Base-by-base conservation (phyloP, 2,113 vertebrate species). In the Ailuropoda melanoleuca region DNA sequence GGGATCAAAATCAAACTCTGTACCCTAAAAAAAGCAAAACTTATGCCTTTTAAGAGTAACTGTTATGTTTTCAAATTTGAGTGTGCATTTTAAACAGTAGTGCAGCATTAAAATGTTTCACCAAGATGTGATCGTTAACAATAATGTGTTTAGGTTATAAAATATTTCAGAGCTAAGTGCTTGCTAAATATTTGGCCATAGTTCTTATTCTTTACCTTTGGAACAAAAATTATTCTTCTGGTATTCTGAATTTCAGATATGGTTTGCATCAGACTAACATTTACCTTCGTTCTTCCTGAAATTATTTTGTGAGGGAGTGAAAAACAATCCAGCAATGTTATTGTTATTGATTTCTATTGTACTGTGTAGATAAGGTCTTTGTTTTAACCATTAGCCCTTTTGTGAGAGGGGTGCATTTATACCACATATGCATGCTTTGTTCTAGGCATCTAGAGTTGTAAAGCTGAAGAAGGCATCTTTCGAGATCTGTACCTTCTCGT, bases 191-290 rank as follows among this genome's bases (percentile, higher is more conserved):
- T 83, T 50, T 89, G 62, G 39, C 85, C 56, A 50, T 92, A 72
- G 70, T 91, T 97, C 18, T 90, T 50, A 85, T 83, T 91, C 43
- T 85, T 89, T 60, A 89, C 34, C 11, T 64, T 88, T 93, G 60
- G 21, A 50, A 91, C 50, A 86, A 39, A 84, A 89, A 58, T 55
- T 58, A 14, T 5, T 78, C 46, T 80, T 90, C 9, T 9, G 43
- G 31, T 80, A 23, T 95, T 82, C 39, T 93, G 66, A 94, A 87
- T 80, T 96, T 95, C 37, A 95, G 48, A 75, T 60, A 78, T 14
- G 17, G 4, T 80, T 93, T 90, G 56, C 43, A 29, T 97, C 46
- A 87, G 55, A 43, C 15, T 89, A 82, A 58, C 37, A 66, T 55
- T 80, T 92, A 74, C 72, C n/a, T 90, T 95, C 6, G 0, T 90